Percentiles rank a stretch among this genome's conserved stretches.
These are phyloP conservation scores for Acronicta aceris DNA, from an alignment of 2,888 invertebrate species.

Conservation along the genomic window DNA sequence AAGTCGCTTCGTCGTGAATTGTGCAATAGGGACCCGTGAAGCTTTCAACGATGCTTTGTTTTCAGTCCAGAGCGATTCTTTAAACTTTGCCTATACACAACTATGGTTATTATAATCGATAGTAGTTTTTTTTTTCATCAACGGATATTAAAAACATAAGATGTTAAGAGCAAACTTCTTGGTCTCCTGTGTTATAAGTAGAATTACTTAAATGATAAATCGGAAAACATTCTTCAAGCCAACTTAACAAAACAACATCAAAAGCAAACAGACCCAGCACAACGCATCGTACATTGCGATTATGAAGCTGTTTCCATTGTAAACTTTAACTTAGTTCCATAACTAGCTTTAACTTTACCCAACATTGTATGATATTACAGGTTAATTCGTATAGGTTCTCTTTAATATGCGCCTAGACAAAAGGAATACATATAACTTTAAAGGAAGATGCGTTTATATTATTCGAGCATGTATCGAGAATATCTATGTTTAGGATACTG, in stretches of 20 bases:
- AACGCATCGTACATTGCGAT: conserved; percentile 13
- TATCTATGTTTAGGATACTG: too few relatives aligned
- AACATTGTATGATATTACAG: conserved; percentile 25
- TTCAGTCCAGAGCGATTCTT: conserved; percentile 21
- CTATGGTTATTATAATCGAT: neutral
- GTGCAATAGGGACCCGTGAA: conserved; percentile 48
- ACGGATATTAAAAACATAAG: too few relatives aligned
- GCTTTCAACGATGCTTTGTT: conserved; percentile 50
- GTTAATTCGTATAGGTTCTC: conserved; percentile 25
- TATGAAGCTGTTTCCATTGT: conserved; percentile 15
- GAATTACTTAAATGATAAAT: too few relatives aligned
- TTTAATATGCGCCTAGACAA: conserved; percentile 14
- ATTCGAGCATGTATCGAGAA: too few relatives aligned
- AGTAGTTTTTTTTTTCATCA: too few relatives aligned
- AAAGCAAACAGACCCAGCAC: conserved; percentile 3
- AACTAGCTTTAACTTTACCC: conserved; percentile 25
- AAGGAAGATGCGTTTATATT: neutral
- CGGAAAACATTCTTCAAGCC: too few relatives aligned
- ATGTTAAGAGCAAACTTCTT: too few relatives aligned
- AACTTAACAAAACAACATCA: neutral
- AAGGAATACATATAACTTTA: neutral
- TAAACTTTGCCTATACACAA: conserved; percentile 13
- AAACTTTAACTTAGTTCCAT: conserved; percentile 21
- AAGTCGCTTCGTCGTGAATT: conserved; percentile 35
- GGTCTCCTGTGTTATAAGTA: too few relatives aligned